These are phyloP conservation scores for Eristalis pertinax DNA, from an alignment of 2,888 invertebrate species.

Conservation along the genomic window DNA sequence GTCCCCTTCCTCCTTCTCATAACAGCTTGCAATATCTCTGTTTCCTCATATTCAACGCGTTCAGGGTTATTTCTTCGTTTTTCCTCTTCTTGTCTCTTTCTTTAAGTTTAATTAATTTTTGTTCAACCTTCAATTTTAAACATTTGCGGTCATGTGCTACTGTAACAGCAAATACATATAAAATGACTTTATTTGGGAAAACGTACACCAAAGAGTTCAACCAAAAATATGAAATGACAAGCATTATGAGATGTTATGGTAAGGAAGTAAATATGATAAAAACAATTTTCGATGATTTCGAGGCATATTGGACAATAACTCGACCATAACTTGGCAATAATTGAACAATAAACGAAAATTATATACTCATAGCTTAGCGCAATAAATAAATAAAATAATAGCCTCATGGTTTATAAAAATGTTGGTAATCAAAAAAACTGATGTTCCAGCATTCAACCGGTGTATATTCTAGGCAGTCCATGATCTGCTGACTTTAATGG, in stretches of 20 bases:
- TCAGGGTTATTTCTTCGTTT: slow-evolving; percentile 38
- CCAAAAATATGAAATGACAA: slow-evolving; percentile 56
- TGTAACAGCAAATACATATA: slow-evolving; percentile 55
- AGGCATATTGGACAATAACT: no score
- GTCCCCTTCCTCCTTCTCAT: background rate
- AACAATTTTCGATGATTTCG: no score
- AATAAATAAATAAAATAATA: no score
- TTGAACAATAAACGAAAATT: no score
- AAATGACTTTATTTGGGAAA: slow-evolving; percentile 53
- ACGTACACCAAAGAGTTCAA: slow-evolving; percentile 24
- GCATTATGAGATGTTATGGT: slow-evolving; percentile 36
- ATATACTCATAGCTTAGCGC: no score
- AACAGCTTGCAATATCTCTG: slow-evolving; percentile 31
- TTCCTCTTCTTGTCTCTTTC: slow-evolving; percentile 37
- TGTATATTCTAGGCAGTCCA: no score
- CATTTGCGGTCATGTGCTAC: background rate
- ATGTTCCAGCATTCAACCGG: no score
- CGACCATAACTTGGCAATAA: no score
- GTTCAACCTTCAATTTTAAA: slow-evolving; percentile 47
- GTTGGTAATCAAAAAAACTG: no score
- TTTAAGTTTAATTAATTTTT: slow-evolving; percentile 60
- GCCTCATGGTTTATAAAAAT: no score
- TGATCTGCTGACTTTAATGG: no score
- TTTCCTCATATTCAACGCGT: slow-evolving; percentile 60
- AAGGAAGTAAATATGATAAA: no score